Percentiles rank a stretch among this genome's conserved stretches.
These are phyloP conservation scores for Columba guinea DNA, from an alignment of 2,797 vertebrate species.

Conservation along the genomic window DNA sequence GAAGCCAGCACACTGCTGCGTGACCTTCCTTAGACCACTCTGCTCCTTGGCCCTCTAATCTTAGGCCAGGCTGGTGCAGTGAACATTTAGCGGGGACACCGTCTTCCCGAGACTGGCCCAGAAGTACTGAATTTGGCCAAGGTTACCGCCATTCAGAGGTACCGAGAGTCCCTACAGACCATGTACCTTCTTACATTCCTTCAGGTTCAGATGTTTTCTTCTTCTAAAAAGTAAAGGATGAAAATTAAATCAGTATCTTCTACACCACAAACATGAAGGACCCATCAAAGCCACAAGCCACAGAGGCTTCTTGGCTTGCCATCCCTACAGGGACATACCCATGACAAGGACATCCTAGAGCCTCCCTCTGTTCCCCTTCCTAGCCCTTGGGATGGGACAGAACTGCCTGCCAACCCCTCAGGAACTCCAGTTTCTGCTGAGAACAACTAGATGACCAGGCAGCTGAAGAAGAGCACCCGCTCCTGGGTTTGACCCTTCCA, in stretches of 20 bases:
- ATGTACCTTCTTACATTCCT: slow-evolving; percentile 64
- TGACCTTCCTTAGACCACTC: not conserved
- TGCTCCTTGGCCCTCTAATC: slow-evolving; percentile 10
- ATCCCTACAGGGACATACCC: not conserved
- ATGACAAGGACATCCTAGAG: not conserved
- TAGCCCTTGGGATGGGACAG: not conserved
- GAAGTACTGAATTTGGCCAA: slow-evolving; percentile 2
- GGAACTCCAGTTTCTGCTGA: not conserved
- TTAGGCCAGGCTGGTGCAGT: not conserved
- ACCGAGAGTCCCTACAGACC: not conserved
- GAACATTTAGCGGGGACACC: not conserved
- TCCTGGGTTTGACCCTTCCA: not conserved
- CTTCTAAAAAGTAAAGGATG: slow-evolving; percentile 33
- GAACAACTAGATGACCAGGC: not conserved
- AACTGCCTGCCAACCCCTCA: not conserved
- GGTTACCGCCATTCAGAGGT: not conserved
- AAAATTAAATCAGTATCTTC: not conserved
- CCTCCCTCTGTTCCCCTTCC: not conserved
- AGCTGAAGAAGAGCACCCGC: not conserved
- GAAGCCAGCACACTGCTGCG: not conserved
- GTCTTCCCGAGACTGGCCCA: slow-evolving; percentile 4
- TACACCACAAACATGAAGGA: not conserved
- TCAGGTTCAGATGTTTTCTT: slow-evolving; percentile 59
- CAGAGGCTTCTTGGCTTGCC: not conserved
- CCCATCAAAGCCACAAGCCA: not conserved